Base-by-base conservation (phyloP, 2,113 vertebrate species). In the Ochotona curzoniae region DNA sequence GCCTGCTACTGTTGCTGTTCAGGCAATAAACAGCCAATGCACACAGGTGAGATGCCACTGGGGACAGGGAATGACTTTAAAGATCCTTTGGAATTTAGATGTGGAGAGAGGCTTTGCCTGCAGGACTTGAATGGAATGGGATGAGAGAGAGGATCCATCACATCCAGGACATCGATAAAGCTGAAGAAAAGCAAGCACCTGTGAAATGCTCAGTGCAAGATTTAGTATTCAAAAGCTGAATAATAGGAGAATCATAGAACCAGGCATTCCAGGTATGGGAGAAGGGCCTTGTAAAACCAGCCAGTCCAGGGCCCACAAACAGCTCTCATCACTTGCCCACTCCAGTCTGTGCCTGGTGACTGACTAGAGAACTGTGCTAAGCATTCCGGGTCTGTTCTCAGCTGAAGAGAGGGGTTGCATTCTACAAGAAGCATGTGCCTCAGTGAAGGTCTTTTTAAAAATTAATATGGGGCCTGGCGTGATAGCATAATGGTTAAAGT, bases 341-440 rank as follows among this genome's bases (percentile, higher is more conserved):
- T 71, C n/a, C 51, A 66, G 0, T 57, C 35, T 49, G 87, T 80
- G 76, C 18, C 49, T 78, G n/a, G 25, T 91, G 74, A 81, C 83
- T 80, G 13, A 18, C 82, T 85, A 69, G 69, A 90, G 54, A 54
- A n/a, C 32, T 88, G 23, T 82, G 57, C 17, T 79, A n/a, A 74
- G 75, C 89, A 83, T 66, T 74, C 44, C 51, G 87, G 70, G 13
- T 87, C 57, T 89, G 12, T 96, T 90, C 93, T 94, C 84, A 83
- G 71, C 67, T 80, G 64, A 81, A 87, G 78, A 78, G 61, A 91
- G 44, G 44, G 18, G 4, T 20, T 89, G 61, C 71, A n/a, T 87
- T 94, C 9, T 6, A 87, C 91, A 93, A 91, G 90, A 87, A 57
- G 83, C 93, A 75, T 83, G 75, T 95, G 76, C 66, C 49, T 7